Base-by-base conservation (phyloP, 1,140 invertebrate species). In the Bombus consobrinus region DNA sequence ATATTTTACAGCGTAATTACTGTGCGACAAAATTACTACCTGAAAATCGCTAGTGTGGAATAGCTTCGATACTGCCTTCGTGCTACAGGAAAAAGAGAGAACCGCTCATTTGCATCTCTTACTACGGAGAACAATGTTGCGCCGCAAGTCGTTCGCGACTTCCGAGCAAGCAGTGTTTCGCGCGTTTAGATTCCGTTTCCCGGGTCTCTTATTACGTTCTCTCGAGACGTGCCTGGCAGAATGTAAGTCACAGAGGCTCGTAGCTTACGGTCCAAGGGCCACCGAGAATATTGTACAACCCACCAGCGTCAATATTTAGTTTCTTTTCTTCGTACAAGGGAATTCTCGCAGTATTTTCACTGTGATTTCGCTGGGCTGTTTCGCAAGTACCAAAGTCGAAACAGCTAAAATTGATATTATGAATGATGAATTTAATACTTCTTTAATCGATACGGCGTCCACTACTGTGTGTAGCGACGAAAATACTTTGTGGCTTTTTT, bases 281-380 rank as follows among this genome's bases (percentile, higher is more conserved):
- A 41, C 18, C 1, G 22, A 22, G 82, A 79, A 79, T 64, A 57
- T 71, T 71, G 47, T 43, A 47, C 39, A 9, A 39, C 28, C 66
- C 41, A 22, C 47, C 41, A 62, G 53, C n/a, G 76, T 85, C 76
- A 85, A 85, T 85, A 73, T 85, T 85, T 85, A 59, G 68, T n/a
- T 80, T 80, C 76, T 78, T 85, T 78, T 41, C 13, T 57, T 37
- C 71, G 10, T 22, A 4, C 28, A 1, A 39, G 12, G 22, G 4
- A 32, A 43, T 32, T 62, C 57, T 32, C 34, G 3, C 3, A 10
- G 57, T 15, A 34, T 81, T 28, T 37, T 37, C 25, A 3, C n/a
- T 39, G n/a, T 13, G 15, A 28, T 62, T 62, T 62, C 59, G 28
- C 1, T 39, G 39, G 13, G 5, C 6, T 32, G 34, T 71, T 22